Conservation (phyloP, 2,888 invertebrate species). For the Ceramica pisi region DNA sequence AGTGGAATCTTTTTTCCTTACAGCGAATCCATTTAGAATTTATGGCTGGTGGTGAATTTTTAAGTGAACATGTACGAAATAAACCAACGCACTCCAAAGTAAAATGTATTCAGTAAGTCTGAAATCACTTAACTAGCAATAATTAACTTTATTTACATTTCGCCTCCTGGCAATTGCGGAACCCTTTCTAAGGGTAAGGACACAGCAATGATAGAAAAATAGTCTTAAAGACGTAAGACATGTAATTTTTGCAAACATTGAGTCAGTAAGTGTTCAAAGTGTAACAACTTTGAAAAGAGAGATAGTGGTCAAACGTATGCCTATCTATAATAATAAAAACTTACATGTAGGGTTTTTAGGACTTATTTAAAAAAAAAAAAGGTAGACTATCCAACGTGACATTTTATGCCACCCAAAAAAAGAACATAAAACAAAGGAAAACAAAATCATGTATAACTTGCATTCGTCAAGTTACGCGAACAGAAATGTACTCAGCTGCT, state of each 20-base stretch:
- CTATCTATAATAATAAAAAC: no score
- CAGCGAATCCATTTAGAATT: conserved; percentile 61
- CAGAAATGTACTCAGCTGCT: no score
- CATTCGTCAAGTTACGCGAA: no score
- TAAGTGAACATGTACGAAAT: conserved; percentile 63
- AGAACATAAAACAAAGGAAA: no score
- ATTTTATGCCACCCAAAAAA: no score
- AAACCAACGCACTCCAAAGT: conserved; percentile 53
- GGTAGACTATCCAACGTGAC: no score
- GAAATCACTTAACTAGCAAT: conserved; percentile 87
- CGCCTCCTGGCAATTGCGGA: conserved; percentile 72
- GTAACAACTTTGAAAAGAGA: no score
- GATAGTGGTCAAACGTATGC: no score
- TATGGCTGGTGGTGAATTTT: conserved; percentile 64
- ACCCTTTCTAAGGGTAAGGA: conserved; percentile 70
- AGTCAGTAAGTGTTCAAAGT: not conserved
- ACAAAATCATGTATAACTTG: no score
- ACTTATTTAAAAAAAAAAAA: no score
- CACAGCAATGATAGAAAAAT: conserved; percentile 55
- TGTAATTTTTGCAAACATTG: not conserved
- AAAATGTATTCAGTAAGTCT: conserved; percentile 77
- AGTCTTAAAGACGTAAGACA: not conserved
- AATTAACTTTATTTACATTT: conserved; percentile 88
- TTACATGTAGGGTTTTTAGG: no score
- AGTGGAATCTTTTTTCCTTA: conserved; percentile 4